A percentile compares a stretch with the other conserved stretches of the same genome.
phyloP scores from a whole-genome alignment of 1,140 invertebrate genomes.

The Trachelipus rathkii region DNA sequence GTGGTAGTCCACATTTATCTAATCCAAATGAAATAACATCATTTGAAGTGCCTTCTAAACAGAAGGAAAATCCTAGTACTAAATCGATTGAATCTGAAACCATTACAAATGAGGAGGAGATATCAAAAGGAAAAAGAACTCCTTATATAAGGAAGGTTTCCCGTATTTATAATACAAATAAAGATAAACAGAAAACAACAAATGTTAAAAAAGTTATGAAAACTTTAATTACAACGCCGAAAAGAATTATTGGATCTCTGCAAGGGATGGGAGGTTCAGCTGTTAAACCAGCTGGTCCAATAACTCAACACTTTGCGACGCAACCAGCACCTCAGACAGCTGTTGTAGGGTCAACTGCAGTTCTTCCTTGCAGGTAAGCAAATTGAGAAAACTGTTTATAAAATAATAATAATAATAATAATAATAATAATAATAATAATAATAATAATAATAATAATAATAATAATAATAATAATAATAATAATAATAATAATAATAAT shows the following conservation, averaged over 20 bases:
- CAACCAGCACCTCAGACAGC: constrained; percentile 27
- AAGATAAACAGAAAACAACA: not conserved
- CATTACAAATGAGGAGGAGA: not conserved
- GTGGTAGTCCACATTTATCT: not conserved
- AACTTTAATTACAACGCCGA: not conserved
- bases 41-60: not conserved
- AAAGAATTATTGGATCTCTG: not conserved
- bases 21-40: not conserved
- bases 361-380: constrained; percentile 28
- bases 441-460: too few relatives aligned
- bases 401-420: too few relatives aligned
- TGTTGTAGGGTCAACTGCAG: constrained; percentile 27
- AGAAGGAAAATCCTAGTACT: not conserved
- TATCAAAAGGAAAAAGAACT: not conserved
- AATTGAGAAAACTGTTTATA: not conserved
- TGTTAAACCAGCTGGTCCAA: not conserved
- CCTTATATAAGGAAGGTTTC: not conserved
- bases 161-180: not conserved
- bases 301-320: constrained; percentile 25
- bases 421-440: too few relatives aligned
- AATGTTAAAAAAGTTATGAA: not conserved
- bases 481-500: too few relatives aligned
- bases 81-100: not conserved
- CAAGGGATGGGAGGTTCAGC: constrained; percentile 30
- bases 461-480: too few relatives aligned